Base-by-base conservation (phyloP, 2,888 invertebrate genomes). In the Chydorus sphaericus region DNA sequence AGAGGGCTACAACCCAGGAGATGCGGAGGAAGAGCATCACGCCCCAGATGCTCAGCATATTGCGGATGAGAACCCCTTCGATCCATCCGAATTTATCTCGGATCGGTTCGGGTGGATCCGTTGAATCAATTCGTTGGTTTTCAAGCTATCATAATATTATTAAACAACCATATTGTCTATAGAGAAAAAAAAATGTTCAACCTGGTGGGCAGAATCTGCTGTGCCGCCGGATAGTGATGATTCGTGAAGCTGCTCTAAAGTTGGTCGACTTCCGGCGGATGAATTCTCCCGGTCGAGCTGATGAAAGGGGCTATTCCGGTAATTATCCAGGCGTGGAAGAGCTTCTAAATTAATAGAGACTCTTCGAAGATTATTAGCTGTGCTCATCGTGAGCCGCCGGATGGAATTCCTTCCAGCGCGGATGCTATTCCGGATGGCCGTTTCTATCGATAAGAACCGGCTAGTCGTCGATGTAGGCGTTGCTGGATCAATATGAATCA, bases 41-140 rank as follows among this genome's bases (percentile, higher is more conserved):
- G 57, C 97, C 96, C 89, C 94, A 97, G 64, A 97, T 96, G 71
- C 96, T 96, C 66, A 97, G 81, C 26, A 97, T 81, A 71, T 96
- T 97, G 74, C 96, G 74, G 75, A 94, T 81, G 69, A 94, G 74
- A 52, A 97, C 96, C 20, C 96, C 96, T 71, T 92, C 86, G 65
- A 96, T 85, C 96, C 96, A 96, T 58, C 96, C 96, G 68, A 96
- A 92, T 74, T 96, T 94, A 52, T 89, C 62, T 3, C 80, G 74
- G 48, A 77, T 73, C 5, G 52, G 39, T 29, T 70, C 67, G 50
- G 71, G 62, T 64, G 63, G 63, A 61, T 69, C 54, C 61, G 68
- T 70, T 14, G 68, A 66, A 61, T 68, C 69, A 2, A 66, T 67
- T 50, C 60, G n/a, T 53, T 55, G 48, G 49, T 53, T 29, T 26